Percentiles rank a stretch among this genome's conserved stretches.
Conservation (phyloP, 1,140 invertebrate genomes). For the Lethrus apterus region DNA sequence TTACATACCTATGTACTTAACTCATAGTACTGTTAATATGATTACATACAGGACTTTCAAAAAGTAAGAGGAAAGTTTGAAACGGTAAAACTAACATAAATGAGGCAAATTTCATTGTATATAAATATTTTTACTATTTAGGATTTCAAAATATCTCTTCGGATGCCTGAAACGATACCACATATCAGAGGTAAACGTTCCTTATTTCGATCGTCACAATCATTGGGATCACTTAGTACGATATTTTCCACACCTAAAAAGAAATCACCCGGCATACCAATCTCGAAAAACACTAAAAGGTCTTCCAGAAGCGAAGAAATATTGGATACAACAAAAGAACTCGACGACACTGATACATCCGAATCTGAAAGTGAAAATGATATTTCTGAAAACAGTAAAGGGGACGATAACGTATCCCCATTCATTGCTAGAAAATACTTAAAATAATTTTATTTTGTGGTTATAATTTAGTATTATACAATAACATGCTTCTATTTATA, state of each 20-base stretch:
- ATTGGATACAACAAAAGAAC: conserved; percentile 29
- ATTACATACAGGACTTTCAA: conserved; percentile 19
- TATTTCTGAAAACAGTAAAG: conserved; percentile 12
- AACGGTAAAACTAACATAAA: conserved; percentile 1
- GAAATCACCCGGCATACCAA: conserved; percentile 25
- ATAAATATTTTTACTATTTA: conserved; percentile 41
- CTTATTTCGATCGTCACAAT: conserved; percentile 44
- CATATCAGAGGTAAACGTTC: conserved; percentile 42
- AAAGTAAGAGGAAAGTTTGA: conserved; percentile 14
- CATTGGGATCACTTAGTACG: conserved; percentile 47
- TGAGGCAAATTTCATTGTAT: conserved; percentile 43
- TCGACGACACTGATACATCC: background rate
- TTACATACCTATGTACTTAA: conserved; percentile 4
- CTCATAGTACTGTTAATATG: too few species aligned
- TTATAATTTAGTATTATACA: too few species aligned
- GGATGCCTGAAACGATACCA: conserved; percentile 45
- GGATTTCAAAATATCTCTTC: conserved; percentile 54
- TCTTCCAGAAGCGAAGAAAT: conserved; percentile 33
- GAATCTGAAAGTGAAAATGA: conserved; percentile 14
- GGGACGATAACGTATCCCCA: conserved; percentile 10
- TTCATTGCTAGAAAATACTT: conserved; percentile 16
- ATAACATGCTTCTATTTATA: too few species aligned
- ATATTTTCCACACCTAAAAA: conserved; percentile 38
- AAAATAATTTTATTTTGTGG: conserved; percentile 13
- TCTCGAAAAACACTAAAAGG: conserved; percentile 16